These are phyloP conservation scores for Venusia cambrica DNA, from an alignment of 2,888 invertebrate genomes.

Conservation along the genomic window DNA sequence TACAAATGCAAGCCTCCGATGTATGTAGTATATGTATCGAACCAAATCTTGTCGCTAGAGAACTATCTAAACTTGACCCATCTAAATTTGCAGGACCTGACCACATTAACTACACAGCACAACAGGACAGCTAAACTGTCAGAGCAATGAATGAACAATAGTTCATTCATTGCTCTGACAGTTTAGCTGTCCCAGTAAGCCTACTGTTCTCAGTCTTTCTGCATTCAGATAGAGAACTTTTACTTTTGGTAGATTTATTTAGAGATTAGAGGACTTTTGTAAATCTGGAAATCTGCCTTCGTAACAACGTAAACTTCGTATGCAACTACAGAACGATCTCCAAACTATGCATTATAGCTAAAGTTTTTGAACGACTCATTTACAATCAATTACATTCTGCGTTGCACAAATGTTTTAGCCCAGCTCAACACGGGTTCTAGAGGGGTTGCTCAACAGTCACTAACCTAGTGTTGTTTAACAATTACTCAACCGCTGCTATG, in stretches of 20 bases:
- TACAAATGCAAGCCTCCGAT: not conserved
- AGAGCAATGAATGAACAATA: too few species aligned
- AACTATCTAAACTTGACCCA: not conserved
- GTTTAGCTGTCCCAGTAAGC: not conserved
- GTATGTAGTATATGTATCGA: too few species aligned
- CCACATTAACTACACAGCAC: not conserved
- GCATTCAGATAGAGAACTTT: not conserved
- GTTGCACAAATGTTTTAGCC: not conserved
- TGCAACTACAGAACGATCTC: constrained; percentile 17
- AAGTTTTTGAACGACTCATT: not conserved
- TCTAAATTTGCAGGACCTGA: constrained; percentile 7
- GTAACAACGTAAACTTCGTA: constrained; percentile 6
- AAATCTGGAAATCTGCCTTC: constrained; percentile 12
- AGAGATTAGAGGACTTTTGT: too few species aligned
- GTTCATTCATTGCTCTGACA: constrained; percentile 2
- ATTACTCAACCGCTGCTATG: too few species aligned
- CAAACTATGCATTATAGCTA: constrained; percentile 13
- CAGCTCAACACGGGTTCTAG: constrained; percentile 3
- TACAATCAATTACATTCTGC: not conserved
- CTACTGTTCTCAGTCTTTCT: constrained; percentile 5
- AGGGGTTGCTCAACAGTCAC: constrained; percentile 3
- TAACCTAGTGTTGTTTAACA: too few species aligned
- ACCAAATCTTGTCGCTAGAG: not conserved
- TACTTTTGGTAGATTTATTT: too few species aligned
- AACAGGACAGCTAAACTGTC: too few species aligned